Percentiles rank a stretch among this genome's conserved stretches.
Conservation (phyloP, 2,113 vertebrate genomes). For the Galbula dea region DNA sequence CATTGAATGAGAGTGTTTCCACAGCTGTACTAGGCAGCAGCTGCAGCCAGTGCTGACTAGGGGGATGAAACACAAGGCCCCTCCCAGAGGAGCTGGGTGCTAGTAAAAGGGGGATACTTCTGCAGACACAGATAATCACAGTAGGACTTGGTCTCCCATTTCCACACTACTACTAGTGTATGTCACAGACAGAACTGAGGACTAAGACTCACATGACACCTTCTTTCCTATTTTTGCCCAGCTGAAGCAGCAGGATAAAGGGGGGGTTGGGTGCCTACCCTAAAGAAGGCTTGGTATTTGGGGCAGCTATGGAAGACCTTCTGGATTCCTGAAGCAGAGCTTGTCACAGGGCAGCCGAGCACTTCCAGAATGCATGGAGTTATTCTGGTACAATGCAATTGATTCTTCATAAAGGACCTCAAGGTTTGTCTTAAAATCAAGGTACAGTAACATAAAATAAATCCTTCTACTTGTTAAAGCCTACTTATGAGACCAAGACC, state of each 20-base stretch:
- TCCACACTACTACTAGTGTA: neutral
- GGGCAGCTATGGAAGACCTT: neutral
- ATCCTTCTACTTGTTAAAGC: neutral
- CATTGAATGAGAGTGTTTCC: neutral
- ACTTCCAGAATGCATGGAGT: no score
- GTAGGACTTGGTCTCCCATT: neutral
- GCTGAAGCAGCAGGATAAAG: neutral
- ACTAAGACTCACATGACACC: rapidly evolving
- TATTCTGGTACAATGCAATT: neutral
- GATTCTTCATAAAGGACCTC: neutral
- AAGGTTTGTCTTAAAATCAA: neutral
- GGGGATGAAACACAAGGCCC: neutral
- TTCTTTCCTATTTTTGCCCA: neutral
- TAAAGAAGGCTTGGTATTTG: neutral
- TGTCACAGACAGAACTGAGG: neutral
- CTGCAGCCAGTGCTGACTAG: neutral
- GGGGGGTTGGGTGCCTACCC: neutral
- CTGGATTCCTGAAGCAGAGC: neutral
- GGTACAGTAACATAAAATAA: rapidly evolving
- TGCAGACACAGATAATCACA: rapidly evolving
- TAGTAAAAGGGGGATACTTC: neutral
- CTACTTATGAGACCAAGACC: neutral
- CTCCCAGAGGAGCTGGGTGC: rapidly evolving
- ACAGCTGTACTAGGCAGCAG: neutral
- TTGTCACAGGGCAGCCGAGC: neutral